A percentile compares a stretch with the other conserved stretches of the same genome.
phyloP scores from a whole-genome alignment of 2,888 invertebrate species.

The Eilema depressum region DNA sequence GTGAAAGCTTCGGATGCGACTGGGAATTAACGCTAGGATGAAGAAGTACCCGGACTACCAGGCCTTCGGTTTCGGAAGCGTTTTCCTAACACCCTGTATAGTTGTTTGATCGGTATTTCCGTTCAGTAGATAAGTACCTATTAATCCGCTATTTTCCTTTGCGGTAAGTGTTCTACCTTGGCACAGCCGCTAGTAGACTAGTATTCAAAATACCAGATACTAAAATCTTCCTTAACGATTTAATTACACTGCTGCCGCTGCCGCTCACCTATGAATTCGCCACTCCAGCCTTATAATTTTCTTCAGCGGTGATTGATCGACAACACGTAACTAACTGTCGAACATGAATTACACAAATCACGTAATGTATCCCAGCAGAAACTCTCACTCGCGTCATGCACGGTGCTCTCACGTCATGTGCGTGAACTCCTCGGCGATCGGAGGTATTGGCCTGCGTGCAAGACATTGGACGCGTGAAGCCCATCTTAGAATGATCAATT shows the following conservation, averaged over 20 bases:
- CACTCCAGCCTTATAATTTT: too few species aligned
- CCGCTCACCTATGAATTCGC: too few species aligned
- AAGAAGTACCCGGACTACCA: too few species aligned
- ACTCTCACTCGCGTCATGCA: slow-evolving; percentile 54
- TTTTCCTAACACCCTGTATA: too few species aligned
- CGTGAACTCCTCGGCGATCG: background rate
- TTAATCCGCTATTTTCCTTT: too few species aligned
- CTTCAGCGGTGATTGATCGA: background rate
- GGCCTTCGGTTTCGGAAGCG: too few species aligned
- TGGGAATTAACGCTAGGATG: too few species aligned
- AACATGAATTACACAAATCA: slow-evolving; percentile 21
- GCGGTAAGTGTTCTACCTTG: too few species aligned
- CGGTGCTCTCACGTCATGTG: slow-evolving; percentile 39
- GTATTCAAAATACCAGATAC: background rate
- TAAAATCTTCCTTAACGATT: background rate
- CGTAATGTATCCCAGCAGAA: slow-evolving; percentile 23
- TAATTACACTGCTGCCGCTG: too few species aligned
- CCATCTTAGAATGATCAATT: slow-evolving; percentile 30
- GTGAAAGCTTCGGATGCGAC: too few species aligned
- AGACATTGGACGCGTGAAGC: slow-evolving; percentile 38
- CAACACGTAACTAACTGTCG: background rate
- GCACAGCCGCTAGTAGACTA: background rate
- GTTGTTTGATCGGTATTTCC: too few species aligned
- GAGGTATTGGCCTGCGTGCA: slow-evolving; percentile 30
- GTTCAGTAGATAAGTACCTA: too few species aligned